Base-by-base conservation (phyloP, 2,113 vertebrate species). In the Zosterops japonicus region DNA sequence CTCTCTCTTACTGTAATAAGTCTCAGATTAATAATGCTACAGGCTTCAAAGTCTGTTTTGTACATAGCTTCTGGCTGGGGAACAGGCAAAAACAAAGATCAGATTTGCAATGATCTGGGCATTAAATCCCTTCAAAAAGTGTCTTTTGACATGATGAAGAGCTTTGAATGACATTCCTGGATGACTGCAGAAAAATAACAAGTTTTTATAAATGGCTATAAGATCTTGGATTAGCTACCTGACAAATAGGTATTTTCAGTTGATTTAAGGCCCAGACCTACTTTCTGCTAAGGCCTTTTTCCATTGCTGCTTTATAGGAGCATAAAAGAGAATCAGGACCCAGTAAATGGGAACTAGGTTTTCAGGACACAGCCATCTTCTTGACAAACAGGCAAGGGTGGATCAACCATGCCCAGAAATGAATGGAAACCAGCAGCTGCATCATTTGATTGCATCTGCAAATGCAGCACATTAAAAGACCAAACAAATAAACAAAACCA, bases 1-100 rank as follows among this genome's bases (percentile, higher is more conserved):
- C 44, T 91, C 71, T 72, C 83, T 83, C 80, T 92, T 72, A 92
- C 57, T 63, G 42, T 77, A 93, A 46, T 96, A 95, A 96, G 47
- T 88, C 90, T 86, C 83, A 84, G 76, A 94, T 96, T 97, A 97
- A 94, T 95, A 89, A 95, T 87, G 52, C 79, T 92, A 64, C 44
- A 81, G 72, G 71, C 90, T 94, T 96, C 93, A 87, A 96, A 96
- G 87, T 86, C 76, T 81, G 68, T 89, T 94, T 90, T 93, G 93
- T 92, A 93, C 93, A 25, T 75, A 78, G 92, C 52, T 94, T 61
- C 78, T 95, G 93, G 72, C 86, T 86, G 60, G 35, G 41, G 83
- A 94, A 78, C 44, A 81, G 68, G 88, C 28, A 5, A 90, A 96
- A 95, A 56, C 68, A 90, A 94, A 87, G 85, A 86, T 80, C 93